Evolutionary conservation across 2,888 invertebrate genomes (phyloP).

Genomic region (Zhengitettix transpicula): DNA sequence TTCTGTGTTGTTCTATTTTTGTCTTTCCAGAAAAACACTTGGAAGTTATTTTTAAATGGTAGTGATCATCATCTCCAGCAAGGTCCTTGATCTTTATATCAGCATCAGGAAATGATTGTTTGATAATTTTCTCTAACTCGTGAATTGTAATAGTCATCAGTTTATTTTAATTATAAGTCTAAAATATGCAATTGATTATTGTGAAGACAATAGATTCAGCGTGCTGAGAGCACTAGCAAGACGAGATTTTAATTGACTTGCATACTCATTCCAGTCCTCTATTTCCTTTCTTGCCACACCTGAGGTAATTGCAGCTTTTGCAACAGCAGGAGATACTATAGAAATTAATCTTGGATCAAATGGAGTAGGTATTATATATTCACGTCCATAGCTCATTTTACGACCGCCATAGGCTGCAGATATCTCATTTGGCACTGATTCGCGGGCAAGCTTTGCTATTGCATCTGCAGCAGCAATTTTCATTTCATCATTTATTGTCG

Average conservation of each 20-base stretch:
- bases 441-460: constrained; percentile 3
- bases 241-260: neutral
- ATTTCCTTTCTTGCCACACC: neutral
- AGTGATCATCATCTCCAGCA: too few species aligned
- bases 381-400: constrained; percentile 1
- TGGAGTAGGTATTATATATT: constrained; percentile 9
- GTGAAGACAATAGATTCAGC: neutral
- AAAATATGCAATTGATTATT: too few species aligned
- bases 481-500: constrained; percentile 11
- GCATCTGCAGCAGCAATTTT: constrained; percentile 11
- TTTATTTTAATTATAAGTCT: too few species aligned
- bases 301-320: neutral
- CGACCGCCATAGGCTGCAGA: constrained; percentile 1
- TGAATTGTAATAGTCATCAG: too few species aligned
- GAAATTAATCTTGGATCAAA: constrained; percentile 9
- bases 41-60: too few species aligned
- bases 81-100: too few species aligned
- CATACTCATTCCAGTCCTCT: neutral
- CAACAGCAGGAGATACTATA: constrained; percentile 1
- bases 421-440: neutral
- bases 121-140: too few species aligned
- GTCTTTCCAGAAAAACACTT: too few species aligned
- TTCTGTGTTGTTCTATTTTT: too few species aligned
- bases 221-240: neutral
- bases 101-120: too few species aligned